A percentile compares a stretch with the other conserved stretches of the same genome.
These are phyloP conservation scores for Nebria ingens DNA, from an alignment of 1,140 invertebrate species.

Conservation along the genomic window DNA sequence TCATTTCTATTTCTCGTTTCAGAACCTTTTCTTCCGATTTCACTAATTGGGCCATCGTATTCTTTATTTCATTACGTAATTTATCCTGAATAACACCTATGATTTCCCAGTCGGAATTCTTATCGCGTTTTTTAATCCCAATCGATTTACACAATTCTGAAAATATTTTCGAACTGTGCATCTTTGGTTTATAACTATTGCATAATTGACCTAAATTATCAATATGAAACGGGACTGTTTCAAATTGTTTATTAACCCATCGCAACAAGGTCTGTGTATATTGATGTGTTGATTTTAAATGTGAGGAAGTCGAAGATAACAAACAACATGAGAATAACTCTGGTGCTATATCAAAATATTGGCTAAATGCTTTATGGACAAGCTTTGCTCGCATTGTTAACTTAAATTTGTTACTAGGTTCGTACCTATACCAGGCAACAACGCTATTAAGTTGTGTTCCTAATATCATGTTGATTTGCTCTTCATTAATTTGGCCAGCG, in stretches of 20 bases:
- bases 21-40: background rate
- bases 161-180: background rate
- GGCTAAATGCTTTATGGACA: conserved; percentile 37
- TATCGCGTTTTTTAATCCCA: background rate
- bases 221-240: background rate
- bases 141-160: background rate
- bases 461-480: conserved; percentile 39
- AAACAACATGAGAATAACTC: background rate
- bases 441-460: conserved; percentile 40
- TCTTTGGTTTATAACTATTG: conserved; percentile 8
- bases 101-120: background rate
- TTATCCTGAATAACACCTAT: background rate
- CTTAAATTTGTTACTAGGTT: conserved; percentile 37
- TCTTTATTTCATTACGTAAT: background rate
- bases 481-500: conserved; percentile 42
- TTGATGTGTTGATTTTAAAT: conserved; percentile 8
- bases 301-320: background rate
- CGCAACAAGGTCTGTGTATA: background rate
- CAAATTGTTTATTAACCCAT: conserved; percentile 3
- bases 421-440: conserved; percentile 53
- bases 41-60: background rate
- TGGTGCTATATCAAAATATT: background rate
- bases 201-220: background rate
- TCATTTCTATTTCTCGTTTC: background rate
- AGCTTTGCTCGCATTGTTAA: conserved; percentile 44